phyloP scores from a whole-genome alignment of 2,888 invertebrate species.

The Chaitophorus viminalis region DNA sequence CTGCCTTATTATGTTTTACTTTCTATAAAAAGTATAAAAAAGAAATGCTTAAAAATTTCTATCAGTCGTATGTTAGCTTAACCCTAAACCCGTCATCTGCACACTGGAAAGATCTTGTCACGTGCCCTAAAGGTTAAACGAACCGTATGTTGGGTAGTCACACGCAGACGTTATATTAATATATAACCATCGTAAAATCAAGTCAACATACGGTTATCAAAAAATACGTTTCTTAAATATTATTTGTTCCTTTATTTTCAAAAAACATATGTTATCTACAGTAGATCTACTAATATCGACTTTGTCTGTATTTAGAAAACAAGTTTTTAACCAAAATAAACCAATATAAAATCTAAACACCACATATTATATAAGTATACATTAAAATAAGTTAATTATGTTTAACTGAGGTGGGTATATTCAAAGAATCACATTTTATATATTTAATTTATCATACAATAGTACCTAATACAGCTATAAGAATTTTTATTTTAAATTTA shows the following conservation, averaged over 20 bases:
- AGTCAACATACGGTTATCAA: neutral
- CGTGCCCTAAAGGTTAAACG: slow-evolving; percentile 13
- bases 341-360: no score
- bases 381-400: no score
- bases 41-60: neutral
- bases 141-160: slow-evolving; percentile 22
- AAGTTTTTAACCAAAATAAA: no score
- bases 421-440: no score
- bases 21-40: neutral
- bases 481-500: no score
- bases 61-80: neutral
- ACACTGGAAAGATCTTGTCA: neutral
- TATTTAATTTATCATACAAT: no score
- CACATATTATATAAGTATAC: no score
- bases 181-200: slow-evolving; percentile 1
- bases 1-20: neutral
- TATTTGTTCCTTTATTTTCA: neutral
- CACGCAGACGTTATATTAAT: slow-evolving; percentile 4
- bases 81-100: neutral
- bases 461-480: no score
- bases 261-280: no score
- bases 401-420: no score
- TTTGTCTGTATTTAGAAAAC: no score
- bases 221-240: neutral
- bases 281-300: no score